Percentiles rank a stretch among this genome's conserved stretches.
Conservation (phyloP, 2,888 invertebrate species). For the Lamellibrachia satsuma region DNA sequence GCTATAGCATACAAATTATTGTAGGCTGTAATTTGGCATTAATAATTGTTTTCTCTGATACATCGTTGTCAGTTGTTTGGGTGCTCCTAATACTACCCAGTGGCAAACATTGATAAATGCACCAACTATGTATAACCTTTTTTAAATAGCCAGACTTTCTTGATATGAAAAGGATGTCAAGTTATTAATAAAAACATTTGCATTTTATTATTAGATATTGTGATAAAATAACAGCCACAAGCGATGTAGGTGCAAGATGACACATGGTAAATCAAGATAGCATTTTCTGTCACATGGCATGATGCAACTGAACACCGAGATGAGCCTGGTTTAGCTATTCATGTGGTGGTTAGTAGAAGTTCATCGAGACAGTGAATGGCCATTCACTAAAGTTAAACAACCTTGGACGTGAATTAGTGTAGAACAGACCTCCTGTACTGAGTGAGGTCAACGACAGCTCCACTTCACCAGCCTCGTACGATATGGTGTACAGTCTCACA, state of each 20-base stretch:
- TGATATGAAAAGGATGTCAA: neutral
- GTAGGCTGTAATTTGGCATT: neutral
- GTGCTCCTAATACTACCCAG: too few species aligned
- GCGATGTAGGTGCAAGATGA: neutral
- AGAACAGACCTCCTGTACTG: neutral
- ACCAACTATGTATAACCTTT: too few species aligned
- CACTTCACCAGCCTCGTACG: neutral
- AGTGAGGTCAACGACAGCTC: neutral
- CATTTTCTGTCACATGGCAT: neutral
- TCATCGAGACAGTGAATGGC: conserved; percentile 17
- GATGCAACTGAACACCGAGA: neutral
- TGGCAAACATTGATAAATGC: too few species aligned
- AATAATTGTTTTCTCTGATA: too few species aligned
- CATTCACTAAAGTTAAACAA: neutral
- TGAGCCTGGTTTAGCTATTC: neutral
- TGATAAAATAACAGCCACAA: too few species aligned
- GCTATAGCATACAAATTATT: neutral
- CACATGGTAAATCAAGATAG: neutral
- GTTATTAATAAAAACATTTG: neutral
- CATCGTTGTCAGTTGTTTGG: too few species aligned
- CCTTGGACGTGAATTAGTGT: neutral
- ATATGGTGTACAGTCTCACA: neutral
- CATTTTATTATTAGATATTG: neutral
- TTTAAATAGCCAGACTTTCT: too few species aligned
- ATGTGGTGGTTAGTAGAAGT: neutral